Conservation (phyloP, 2,888 invertebrate species). For the Cephus pulcher region DNA sequence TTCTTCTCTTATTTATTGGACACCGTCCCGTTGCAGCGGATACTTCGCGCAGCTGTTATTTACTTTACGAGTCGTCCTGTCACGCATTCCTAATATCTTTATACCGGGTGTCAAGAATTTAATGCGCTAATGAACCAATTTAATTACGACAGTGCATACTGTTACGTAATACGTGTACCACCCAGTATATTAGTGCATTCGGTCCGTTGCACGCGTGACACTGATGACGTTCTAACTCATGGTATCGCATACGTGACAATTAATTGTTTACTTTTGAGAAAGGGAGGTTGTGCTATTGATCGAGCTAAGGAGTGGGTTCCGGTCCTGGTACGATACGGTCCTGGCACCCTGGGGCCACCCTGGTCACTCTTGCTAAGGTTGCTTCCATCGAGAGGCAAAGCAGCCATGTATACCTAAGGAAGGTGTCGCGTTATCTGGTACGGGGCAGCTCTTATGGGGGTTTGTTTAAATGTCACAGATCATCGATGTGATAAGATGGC, state of each 20-base stretch:
- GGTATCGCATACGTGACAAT: not conserved
- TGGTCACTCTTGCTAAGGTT: not conserved
- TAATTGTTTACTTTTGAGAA: not conserved
- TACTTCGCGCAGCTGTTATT: not conserved
- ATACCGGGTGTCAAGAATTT: not conserved
- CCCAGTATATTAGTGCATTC: not conserved
- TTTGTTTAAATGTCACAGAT: constrained; percentile 52
- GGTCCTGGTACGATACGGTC: not conserved
- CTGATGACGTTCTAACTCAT: not conserved
- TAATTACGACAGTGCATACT: not conserved
- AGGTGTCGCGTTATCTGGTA: constrained; percentile 42
- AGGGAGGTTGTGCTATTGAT: not conserved
- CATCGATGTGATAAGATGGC: constrained; percentile 51
- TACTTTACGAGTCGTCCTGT: not conserved
- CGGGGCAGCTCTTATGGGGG: constrained; percentile 40
- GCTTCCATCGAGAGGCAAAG: constrained; percentile 15
- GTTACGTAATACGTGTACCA: not conserved
- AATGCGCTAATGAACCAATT: not conserved
- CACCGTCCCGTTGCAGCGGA: constrained; percentile 10
- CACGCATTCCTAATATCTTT: not conserved
- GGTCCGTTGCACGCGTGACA: not conserved
- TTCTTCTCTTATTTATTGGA: not conserved
- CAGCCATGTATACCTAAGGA: constrained; percentile 37
- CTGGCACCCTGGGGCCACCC: not conserved
- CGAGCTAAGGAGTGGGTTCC: not conserved